Evolutionary conservation across 2,113 vertebrate species (phyloP).

Genomic region (Vanacampus margaritifer): DNA sequence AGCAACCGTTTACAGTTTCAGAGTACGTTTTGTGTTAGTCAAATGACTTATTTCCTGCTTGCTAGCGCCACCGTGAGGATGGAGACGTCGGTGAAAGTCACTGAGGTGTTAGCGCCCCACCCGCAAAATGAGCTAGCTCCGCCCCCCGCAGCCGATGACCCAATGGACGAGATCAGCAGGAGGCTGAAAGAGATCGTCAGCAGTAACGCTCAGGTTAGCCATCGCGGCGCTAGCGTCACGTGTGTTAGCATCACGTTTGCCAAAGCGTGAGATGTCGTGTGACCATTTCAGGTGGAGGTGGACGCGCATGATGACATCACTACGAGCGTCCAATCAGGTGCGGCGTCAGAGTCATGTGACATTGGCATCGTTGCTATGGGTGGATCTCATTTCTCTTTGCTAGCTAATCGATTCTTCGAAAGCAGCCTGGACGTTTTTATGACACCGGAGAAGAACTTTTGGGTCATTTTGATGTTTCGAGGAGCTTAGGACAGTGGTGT

Average conservation of each 20-base stretch:
- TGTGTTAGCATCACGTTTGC: not conserved
- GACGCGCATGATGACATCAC: conserved; percentile 25
- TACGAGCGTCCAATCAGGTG: conserved; percentile 40
- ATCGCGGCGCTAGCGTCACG: not conserved
- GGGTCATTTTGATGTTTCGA: too few relatives aligned
- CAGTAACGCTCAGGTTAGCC: conserved; percentile 55
- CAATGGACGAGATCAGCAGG: conserved; percentile 76
- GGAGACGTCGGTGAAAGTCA: conserved; percentile 49
- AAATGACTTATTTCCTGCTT: not conserved
- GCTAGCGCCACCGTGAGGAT: conserved; percentile 22
- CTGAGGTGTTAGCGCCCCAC: conserved; percentile 28
- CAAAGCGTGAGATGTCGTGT: not conserved
- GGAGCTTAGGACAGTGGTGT: too few relatives aligned
- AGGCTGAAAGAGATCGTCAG: conserved; percentile 88
- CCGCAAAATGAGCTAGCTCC: not conserved
- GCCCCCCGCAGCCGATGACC: conserved; percentile 20
- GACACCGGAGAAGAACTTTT: too few relatives aligned
- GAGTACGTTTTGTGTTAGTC: too few relatives aligned
- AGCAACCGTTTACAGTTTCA: too few relatives aligned
- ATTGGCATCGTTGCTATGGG: not conserved
- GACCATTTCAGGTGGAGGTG: not conserved
- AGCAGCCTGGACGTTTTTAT: too few relatives aligned
- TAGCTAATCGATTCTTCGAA: too few relatives aligned
- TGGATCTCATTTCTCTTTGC: too few relatives aligned
- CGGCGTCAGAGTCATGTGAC: not conserved